Evolutionary conservation across 2,113 vertebrate species (phyloP).

Genomic region (Crotalus viridis): DNA sequence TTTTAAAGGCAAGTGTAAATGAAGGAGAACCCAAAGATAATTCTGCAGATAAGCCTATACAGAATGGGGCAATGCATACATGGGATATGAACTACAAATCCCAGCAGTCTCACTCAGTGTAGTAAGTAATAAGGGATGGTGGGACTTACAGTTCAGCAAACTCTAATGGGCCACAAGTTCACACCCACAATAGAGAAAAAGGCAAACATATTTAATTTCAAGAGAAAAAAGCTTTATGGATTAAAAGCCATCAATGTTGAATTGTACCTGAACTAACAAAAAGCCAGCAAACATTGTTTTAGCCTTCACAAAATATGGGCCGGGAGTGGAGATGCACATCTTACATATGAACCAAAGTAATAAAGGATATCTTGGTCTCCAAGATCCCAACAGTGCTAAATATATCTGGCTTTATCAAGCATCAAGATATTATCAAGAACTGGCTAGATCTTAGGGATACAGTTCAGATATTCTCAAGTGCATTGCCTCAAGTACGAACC

Average conservation of each 20-base stretch:
- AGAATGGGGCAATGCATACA: too few species aligned
- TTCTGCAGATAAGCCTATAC: background rate
- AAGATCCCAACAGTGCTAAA: background rate
- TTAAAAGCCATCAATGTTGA: background rate
- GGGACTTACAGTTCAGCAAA: background rate
- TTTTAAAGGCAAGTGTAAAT: background rate
- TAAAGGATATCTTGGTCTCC: background rate
- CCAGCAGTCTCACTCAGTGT: background rate
- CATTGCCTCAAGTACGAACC: slow-evolving; percentile 38
- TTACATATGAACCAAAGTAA: background rate
- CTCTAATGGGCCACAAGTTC: background rate
- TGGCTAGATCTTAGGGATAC: background rate
- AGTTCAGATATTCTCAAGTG: background rate
- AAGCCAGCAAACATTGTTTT: background rate
- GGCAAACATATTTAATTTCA: background rate
- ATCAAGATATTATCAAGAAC: background rate
- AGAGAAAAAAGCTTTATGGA: background rate
- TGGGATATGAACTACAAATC: background rate
- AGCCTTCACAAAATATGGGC: background rate
- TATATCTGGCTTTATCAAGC: background rate
- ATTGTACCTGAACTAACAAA: background rate
- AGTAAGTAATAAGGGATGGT: background rate
- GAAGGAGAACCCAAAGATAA: background rate
- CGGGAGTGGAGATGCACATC: background rate
- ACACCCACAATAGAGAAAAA: background rate